Evolutionary conservation across 2,113 vertebrate species (phyloP).

Genomic region (Canis aureus): DNA sequence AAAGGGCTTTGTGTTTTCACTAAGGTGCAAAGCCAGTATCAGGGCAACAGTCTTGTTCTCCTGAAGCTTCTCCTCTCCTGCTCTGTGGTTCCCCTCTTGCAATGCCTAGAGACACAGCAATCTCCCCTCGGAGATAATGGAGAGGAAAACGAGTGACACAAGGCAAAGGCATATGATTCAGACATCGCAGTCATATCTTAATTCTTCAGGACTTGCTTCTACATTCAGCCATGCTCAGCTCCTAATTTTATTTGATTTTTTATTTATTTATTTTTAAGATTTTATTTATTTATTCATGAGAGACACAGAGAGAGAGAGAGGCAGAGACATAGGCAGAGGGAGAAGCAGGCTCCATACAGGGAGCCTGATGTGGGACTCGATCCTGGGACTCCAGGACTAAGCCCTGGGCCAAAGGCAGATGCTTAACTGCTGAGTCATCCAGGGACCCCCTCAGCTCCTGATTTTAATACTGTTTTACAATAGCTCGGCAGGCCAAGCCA

Average conservation of each 20-base stretch:
- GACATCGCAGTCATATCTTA: background rate
- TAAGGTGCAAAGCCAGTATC: conserved; percentile 63
- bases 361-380: too few relatives aligned
- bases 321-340: too few relatives aligned
- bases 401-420: too few relatives aligned
- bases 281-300: too few relatives aligned
- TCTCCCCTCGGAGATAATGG: background rate
- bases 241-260: background rate
- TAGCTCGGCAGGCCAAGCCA: background rate
- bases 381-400: too few relatives aligned
- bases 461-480: background rate
- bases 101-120: background rate
- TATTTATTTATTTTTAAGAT: too few relatives aligned
- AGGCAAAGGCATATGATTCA: background rate
- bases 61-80: conserved; percentile 47
- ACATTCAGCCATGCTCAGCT: background rate
- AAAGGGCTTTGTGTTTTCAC: conserved; percentile 77
- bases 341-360: too few relatives aligned
- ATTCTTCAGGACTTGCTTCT: background rate
- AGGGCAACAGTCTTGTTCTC: conserved; percentile 60
- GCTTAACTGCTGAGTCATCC: too few relatives aligned
- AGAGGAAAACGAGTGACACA: background rate
- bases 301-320: too few relatives aligned
- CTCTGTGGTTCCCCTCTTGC: background rate
- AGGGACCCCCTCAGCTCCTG: too few relatives aligned